Conservation (phyloP, 2,888 invertebrate species). For the Drosophila anomelani region DNA sequence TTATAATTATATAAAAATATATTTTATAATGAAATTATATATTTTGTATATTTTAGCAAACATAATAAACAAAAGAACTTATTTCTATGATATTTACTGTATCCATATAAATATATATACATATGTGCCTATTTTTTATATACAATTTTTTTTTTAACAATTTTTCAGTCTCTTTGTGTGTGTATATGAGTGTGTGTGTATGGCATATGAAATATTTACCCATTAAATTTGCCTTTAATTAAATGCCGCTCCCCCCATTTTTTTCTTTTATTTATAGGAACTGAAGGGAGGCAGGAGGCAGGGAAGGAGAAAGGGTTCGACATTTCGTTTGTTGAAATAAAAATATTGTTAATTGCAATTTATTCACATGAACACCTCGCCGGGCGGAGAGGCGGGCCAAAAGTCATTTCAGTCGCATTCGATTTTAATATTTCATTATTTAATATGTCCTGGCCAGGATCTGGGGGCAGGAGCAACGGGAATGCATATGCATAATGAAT, state of each 20-base stretch:
- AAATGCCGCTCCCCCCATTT: slow-evolving; percentile 61
- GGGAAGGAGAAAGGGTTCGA: slow-evolving; percentile 19
- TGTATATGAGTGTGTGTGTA: too few species aligned
- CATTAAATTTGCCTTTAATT: slow-evolving; percentile 81
- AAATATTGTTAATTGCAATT: slow-evolving; percentile 83
- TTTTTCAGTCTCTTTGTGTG: slow-evolving; percentile 29
- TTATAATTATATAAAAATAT: too few species aligned
- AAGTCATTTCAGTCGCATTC: slow-evolving; percentile 42
- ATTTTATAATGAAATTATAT: too few species aligned
- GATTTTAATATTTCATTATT: slow-evolving; percentile 79
- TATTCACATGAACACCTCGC: slow-evolving; percentile 82
- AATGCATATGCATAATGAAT: slow-evolving; percentile 61
- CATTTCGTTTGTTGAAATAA: slow-evolving; percentile 75
- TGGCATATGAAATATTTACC: too few species aligned
- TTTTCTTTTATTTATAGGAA: slow-evolving; percentile 31
- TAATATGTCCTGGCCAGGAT: slow-evolving; percentile 47
- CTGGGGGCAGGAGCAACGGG: neutral
- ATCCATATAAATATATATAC: slow-evolving; percentile 9
- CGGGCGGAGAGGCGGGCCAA: neutral
- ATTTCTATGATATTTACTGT: neutral
- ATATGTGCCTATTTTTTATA: slow-evolving; percentile 8
- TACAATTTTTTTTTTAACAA: slow-evolving; percentile 25
- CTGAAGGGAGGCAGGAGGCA: neutral
- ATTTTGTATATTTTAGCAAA: neutral
- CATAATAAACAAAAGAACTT: neutral